These are phyloP conservation scores for Bombus turneri DNA, from an alignment of 1,140 invertebrate species.

Conservation along the genomic window DNA sequence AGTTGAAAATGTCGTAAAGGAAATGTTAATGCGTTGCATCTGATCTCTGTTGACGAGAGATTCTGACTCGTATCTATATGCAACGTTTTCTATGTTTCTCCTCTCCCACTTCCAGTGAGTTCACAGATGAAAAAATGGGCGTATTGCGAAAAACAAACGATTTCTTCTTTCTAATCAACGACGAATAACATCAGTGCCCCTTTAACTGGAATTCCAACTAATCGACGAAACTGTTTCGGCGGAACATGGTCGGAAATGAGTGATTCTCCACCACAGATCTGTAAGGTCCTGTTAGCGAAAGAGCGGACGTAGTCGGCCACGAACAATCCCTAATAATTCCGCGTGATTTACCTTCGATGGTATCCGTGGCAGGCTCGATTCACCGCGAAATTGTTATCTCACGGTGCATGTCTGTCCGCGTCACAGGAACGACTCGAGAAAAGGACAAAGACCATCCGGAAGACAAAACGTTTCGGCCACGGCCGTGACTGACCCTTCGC, in stretches of 20 bases:
- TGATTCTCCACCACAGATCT: not conserved
- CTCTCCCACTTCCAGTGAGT: too few species aligned
- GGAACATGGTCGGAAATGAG: not conserved
- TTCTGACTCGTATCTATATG: not conserved
- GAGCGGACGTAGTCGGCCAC: not conserved
- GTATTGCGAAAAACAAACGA: too few species aligned
- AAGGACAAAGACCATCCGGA: slow-evolving; percentile 3
- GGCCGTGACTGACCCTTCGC: slow-evolving; percentile 22
- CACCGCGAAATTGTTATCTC: slow-evolving; percentile 37
- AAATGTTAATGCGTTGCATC: not conserved
- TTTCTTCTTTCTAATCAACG: too few species aligned
- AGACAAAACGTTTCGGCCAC: slow-evolving; percentile 32
- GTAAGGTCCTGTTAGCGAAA: not conserved
- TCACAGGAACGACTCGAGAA: not conserved
- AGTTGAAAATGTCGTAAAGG: not conserved
- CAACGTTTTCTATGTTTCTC: too few species aligned
- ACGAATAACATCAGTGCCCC: too few species aligned
- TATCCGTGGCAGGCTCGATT: not conserved
- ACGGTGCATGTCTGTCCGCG: not conserved
- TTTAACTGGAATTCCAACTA: not conserved
- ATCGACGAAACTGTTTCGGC: not conserved
- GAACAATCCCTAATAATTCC: slow-evolving; percentile 45
- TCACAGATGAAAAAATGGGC: too few species aligned
- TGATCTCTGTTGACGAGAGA: not conserved
- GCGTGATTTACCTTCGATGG: slow-evolving; percentile 28